These are phyloP conservation scores for Channa argus DNA, from an alignment of 2,113 vertebrate species.

Conservation along the genomic window DNA sequence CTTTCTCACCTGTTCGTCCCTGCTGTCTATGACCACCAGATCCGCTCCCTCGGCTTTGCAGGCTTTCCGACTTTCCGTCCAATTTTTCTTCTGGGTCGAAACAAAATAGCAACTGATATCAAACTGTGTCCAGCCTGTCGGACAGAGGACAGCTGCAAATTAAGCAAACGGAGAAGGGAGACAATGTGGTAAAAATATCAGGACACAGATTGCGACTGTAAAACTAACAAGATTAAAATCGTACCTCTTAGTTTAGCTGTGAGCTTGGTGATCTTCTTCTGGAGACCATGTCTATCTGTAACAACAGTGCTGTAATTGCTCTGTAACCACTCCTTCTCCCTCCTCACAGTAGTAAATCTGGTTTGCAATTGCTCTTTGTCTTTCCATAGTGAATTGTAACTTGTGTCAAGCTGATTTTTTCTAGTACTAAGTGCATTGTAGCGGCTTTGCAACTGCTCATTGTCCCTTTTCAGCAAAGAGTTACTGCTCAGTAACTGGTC, in stretches of 20 bases:
- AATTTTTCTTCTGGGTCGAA: conserved; percentile 19
- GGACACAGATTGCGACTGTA: no score
- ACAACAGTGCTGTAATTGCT: background rate
- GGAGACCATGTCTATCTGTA: background rate
- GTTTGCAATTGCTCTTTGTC: conserved; percentile 15
- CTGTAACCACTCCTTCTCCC: conserved; percentile 6
- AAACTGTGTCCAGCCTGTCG: conserved; percentile 40
- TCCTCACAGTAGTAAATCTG: background rate
- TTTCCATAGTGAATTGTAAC: conserved; percentile 5
- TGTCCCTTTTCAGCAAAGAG: conserved; percentile 9
- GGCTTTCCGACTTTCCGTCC: conserved; percentile 25
- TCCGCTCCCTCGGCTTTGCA: conserved; percentile 37
- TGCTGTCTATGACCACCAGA: conserved; percentile 41
- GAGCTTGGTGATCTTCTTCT: conserved; percentile 14
- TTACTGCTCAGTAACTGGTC: conserved; percentile 24
- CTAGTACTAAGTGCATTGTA: background rate
- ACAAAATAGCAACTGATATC: conserved; percentile 51
- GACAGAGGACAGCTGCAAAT: conserved; percentile 17
- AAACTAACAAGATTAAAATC: background rate
- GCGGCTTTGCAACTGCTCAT: conserved; percentile 25
- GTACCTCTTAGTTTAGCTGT: conserved; percentile 19
- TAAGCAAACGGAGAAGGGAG: background rate
- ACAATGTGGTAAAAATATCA: background rate
- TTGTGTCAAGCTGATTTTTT: background rate
- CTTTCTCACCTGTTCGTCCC: conserved; percentile 47